Base-by-base conservation (phyloP, 2,113 vertebrate species). In the Saguinus midas region DNA sequence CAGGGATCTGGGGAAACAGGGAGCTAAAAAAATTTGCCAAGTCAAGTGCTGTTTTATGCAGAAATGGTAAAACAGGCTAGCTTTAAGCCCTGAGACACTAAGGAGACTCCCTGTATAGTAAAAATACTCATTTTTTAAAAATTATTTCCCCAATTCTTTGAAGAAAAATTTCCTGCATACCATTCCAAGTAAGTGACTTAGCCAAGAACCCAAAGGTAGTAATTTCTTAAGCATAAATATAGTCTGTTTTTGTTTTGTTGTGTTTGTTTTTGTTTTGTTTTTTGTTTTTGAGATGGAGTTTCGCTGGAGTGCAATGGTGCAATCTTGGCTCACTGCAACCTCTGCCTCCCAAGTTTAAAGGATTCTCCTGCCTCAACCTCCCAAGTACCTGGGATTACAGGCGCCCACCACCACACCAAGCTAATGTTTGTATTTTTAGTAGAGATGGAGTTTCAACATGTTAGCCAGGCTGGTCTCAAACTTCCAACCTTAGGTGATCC, bases 211-310 rank as follows among this genome's bases (percentile, higher is more conserved):
- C 3, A 90, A 82, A 83, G 57, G 12, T 35, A 80, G 37, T 50
- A 64, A 91, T 87, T 90, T 93, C 84, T 87, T 94, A 78, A 92
- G 37, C 37, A 48, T 90, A 91, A 89, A 80, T 91, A 7, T 73
- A 66, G 27, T 32, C 25, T 92, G 83, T 61, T n/a, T 89, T 37
- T 80, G 52, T 17, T 29, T 64, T 52, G 14, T 52, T 17, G 52
- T 52, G 16, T 64, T 64, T 64, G 61, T 64, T 61, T 61, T 61
- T 61, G 25, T 61, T 29, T 61, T 61, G 25, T 61, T 27, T 61
- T 61, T 61, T 61, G 58, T 61, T 64, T 64, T 64, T 64, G 61
- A 64, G 61, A 64, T 12, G 5, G 61, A 64, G 27, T 64, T 29
- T 64, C 27, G 61, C 61, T 64, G 61, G 61, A 64, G 27, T 64